Evolutionary conservation across 2,888 invertebrate species (phyloP).

Genomic region (Nemotelus pantherinus): DNA sequence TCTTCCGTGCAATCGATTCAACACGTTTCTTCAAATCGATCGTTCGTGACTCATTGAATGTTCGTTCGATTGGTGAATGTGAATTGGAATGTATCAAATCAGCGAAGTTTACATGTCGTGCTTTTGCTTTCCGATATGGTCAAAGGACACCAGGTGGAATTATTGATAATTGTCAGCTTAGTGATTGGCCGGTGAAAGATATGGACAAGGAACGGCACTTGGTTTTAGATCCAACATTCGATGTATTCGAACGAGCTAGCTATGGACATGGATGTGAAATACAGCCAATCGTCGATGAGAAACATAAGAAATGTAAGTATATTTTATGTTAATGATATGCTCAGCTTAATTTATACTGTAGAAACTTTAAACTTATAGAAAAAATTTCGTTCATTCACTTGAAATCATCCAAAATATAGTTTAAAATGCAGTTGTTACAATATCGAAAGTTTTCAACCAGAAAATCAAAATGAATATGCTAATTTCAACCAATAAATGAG

Average conservation of each 20-base stretch:
- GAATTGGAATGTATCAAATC: constrained; percentile 82
- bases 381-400: background rate
- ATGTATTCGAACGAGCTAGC: constrained; percentile 82
- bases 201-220: constrained; percentile 70
- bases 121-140: constrained; percentile 81
- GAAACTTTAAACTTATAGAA: constrained; percentile 29
- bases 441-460: no score
- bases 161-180: constrained; percentile 79
- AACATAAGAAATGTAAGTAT: constrained; percentile 64
- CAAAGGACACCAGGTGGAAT: constrained; percentile 72
- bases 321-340: background rate
- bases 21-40: constrained; percentile 73
- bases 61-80: constrained; percentile 79
- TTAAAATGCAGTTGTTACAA: no score
- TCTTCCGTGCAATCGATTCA: constrained; percentile 82
- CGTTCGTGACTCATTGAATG: constrained; percentile 73
- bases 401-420: no score
- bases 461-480: no score
- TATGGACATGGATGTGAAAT: constrained; percentile 85
- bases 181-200: constrained; percentile 76
- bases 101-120: constrained; percentile 78
- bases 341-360: background rate
- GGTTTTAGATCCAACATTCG: constrained; percentile 73
- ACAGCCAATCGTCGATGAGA: constrained; percentile 67
- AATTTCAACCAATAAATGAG: no score